Conservation (phyloP, 2,797 vertebrate genomes). For the Ceyx erithaca region DNA sequence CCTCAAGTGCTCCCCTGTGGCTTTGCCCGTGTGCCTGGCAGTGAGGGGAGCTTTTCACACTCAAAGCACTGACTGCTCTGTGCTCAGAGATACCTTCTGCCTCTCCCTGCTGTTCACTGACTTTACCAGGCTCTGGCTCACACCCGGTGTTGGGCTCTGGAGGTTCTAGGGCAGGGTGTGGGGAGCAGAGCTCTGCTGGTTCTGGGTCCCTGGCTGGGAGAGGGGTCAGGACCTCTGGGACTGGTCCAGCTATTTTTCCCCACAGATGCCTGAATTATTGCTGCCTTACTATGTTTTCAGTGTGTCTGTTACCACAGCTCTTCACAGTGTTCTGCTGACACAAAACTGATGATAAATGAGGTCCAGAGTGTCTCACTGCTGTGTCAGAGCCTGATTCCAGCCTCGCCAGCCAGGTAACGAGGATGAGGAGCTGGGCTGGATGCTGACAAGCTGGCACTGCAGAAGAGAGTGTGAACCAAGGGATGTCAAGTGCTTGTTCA, state of each 20-base stretch:
- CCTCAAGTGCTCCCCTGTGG: neutral
- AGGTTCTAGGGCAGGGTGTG: neutral
- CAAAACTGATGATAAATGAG: neutral
- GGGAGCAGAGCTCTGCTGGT: fast-evolving
- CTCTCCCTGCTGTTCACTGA: neutral
- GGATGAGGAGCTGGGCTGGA: neutral
- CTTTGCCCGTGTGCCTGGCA: neutral
- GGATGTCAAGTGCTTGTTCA: neutral
- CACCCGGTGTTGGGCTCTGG: neutral
- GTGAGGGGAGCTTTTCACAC: neutral
- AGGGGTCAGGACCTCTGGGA: neutral
- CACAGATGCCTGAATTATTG: neutral
- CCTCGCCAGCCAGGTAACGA: neutral
- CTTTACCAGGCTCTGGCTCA: neutral
- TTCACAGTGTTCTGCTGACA: neutral
- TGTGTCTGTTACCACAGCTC: neutral
- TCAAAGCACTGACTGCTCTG: neutral
- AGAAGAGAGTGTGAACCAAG: neutral
- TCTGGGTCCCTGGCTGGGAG: neutral
- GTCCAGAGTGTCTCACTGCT: conserved; percentile 37
- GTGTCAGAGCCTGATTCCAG: neutral
- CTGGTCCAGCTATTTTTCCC: neutral
- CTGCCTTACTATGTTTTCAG: conserved; percentile 42
- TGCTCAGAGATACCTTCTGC: neutral
- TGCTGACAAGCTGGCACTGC: neutral